A percentile compares a stretch with the other conserved stretches of the same genome.
Conservation (phyloP, 2,888 invertebrate genomes). For the Amphipyra berbera region DNA sequence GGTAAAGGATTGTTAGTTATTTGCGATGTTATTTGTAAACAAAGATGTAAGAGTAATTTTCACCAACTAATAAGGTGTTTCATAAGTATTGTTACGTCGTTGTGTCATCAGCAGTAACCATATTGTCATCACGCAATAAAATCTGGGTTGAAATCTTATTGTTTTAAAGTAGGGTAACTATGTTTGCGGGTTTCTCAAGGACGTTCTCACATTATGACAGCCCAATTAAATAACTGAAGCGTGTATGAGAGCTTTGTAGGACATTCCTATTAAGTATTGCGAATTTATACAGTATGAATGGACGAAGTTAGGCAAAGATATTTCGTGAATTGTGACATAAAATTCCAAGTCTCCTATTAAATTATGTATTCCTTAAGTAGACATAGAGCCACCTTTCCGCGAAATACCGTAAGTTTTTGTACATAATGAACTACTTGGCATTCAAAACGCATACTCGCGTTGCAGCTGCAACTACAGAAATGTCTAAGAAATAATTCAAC, state of each 20-base stretch:
- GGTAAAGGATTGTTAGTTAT: constrained; percentile 49
- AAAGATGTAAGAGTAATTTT: constrained; percentile 61
- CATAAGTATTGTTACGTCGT: constrained; percentile 61
- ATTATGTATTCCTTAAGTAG: constrained; percentile 59
- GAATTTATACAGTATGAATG: constrained; percentile 27
- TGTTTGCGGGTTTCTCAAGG: constrained; percentile 45
- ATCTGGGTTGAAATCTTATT: constrained; percentile 57
- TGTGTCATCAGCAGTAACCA: constrained; percentile 58
- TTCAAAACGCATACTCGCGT: constrained; percentile 64
- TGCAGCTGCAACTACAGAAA: constrained; percentile 63
- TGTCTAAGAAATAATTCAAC: constrained; percentile 46
- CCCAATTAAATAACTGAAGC: constrained; percentile 47
- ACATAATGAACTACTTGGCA: constrained; percentile 71
- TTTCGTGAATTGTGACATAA: constrained; percentile 18
- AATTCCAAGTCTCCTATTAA: constrained; percentile 14
- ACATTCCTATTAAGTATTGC: constrained; percentile 43
- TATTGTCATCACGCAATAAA: constrained; percentile 56
- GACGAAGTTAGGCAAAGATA: not conserved
- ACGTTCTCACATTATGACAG: constrained; percentile 35
- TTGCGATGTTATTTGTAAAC: constrained; percentile 77
- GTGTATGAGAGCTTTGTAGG: constrained; percentile 41
- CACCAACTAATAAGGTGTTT: constrained; percentile 41
- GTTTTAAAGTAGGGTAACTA: constrained; percentile 54
- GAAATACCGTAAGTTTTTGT: constrained; percentile 68
- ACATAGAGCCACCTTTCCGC: constrained; percentile 59